Conservation (phyloP, 2,888 invertebrate species). For the Chromoteleia sp. region DNA sequence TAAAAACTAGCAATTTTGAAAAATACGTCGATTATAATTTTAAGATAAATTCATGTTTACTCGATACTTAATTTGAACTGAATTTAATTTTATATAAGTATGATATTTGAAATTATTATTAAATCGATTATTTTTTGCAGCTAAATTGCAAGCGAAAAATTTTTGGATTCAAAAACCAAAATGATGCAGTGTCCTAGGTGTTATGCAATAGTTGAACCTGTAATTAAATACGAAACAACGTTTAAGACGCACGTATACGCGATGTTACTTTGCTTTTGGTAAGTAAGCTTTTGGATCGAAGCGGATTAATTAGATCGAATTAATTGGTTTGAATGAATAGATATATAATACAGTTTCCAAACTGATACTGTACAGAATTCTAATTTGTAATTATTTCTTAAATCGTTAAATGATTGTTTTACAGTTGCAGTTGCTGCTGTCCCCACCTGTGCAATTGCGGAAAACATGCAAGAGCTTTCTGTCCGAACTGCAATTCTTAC, state of each 20-base stretch:
- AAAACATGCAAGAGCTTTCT: slow-evolving; percentile 28
- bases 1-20: too few species aligned
- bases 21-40: too few species aligned
- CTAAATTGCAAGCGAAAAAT: neutral
- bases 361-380: neutral
- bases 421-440: slow-evolving; percentile 40
- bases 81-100: too few species aligned
- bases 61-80: too few species aligned
- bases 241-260: slow-evolving; percentile 45
- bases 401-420: too few species aligned
- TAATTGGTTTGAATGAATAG: neutral
- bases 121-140: neutral
- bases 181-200: slow-evolving; percentile 56
- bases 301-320: neutral
- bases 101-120: neutral
- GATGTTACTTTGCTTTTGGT: slow-evolving; percentile 39
- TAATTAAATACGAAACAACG: slow-evolving; percentile 39
- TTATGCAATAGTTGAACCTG: slow-evolving; percentile 40
- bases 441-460: slow-evolving; percentile 43
- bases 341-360: too few species aligned
- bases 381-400: slow-evolving; percentile 2
- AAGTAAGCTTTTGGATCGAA: neutral
- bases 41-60: too few species aligned
- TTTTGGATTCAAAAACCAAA: slow-evolving; percentile 9
- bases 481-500: slow-evolving; percentile 35